A percentile compares a stretch with the other conserved stretches of the same genome.
Evolutionary conservation across 2,113 vertebrate species (phyloP).

Genomic region (crab-eating macaque (Macaca fascicularis)): DNA sequence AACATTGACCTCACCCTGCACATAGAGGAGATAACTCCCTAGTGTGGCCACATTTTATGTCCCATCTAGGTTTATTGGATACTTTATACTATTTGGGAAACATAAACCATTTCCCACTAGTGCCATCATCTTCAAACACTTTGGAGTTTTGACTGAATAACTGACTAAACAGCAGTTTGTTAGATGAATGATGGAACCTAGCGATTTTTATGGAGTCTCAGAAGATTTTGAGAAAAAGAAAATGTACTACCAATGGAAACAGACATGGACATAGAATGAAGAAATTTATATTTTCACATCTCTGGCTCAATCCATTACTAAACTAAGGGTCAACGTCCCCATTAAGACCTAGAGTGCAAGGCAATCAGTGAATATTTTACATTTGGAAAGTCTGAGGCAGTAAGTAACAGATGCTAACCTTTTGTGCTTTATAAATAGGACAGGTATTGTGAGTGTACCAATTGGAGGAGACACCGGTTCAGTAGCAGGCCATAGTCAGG

Average conservation of each 20-base stretch:
- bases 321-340: background rate
- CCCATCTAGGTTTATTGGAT: slow-evolving; percentile 17
- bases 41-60: background rate
- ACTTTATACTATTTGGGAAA: slow-evolving; percentile 18
- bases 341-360: background rate
- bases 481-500: too few species aligned
- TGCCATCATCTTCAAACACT: slow-evolving; percentile 35
- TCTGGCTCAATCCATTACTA: background rate
- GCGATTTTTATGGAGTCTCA: slow-evolving; percentile 43
- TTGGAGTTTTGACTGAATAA: slow-evolving; percentile 32
- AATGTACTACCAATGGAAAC: background rate
- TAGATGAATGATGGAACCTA: background rate
- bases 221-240: slow-evolving; percentile 37
- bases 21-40: background rate
- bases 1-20: background rate
- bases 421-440: background rate
- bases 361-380: background rate
- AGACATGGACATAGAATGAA: background rate
- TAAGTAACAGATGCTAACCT: background rate
- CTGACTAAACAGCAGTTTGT: slow-evolving; percentile 1
- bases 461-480: background rate
- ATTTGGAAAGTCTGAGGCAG: background rate
- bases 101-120: slow-evolving; percentile 32
- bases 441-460: too few species aligned
- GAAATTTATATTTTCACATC: background rate